A percentile compares a stretch with the other conserved stretches of the same genome.
Evolutionary conservation across 2,113 vertebrate species (phyloP).

Genomic region (Euleptes europaea): DNA sequence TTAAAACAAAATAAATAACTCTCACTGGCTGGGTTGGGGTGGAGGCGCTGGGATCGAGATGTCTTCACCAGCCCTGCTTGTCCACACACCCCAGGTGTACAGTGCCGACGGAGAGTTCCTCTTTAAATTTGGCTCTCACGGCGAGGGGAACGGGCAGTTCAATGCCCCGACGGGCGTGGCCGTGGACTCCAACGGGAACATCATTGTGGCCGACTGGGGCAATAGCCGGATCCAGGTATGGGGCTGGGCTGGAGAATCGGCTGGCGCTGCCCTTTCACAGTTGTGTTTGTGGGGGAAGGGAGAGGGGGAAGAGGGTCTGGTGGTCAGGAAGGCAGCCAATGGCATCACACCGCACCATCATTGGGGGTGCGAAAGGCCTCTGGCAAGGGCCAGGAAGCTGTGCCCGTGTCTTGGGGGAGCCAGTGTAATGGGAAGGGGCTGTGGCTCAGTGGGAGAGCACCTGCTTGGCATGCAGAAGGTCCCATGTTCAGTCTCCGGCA

Average conservation of each 20-base stretch:
- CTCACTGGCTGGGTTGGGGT: too few species aligned
- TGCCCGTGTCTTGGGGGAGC: too few species aligned
- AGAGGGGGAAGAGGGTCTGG: too few species aligned
- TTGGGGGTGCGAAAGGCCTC: too few species aligned
- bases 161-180: conserved; percentile 95
- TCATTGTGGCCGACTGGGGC: conserved; percentile 97
- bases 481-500: too few species aligned
- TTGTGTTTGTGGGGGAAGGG: not conserved
- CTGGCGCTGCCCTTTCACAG: not conserved
- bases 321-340: too few species aligned
- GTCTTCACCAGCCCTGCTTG: not conserved
- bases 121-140: conserved; percentile 97
- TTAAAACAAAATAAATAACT: too few species aligned
- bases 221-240: conserved; percentile 96
- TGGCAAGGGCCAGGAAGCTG: not conserved
- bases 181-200: conserved; percentile 92
- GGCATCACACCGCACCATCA: too few species aligned
- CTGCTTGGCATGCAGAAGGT: too few species aligned
- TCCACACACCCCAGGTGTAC: conserved; percentile 83
- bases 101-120: conserved; percentile 95
- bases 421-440: too few species aligned
- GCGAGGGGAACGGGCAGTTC: conserved; percentile 96
- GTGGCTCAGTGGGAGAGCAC: too few species aligned
- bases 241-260: not conserved
- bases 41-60: too few species aligned